Evolutionary conservation across 2,113 vertebrate genomes (phyloP), one percentile per base, ranked within the genome.

Genomic region (Boulengeromyrus knoepffleri): DNA sequence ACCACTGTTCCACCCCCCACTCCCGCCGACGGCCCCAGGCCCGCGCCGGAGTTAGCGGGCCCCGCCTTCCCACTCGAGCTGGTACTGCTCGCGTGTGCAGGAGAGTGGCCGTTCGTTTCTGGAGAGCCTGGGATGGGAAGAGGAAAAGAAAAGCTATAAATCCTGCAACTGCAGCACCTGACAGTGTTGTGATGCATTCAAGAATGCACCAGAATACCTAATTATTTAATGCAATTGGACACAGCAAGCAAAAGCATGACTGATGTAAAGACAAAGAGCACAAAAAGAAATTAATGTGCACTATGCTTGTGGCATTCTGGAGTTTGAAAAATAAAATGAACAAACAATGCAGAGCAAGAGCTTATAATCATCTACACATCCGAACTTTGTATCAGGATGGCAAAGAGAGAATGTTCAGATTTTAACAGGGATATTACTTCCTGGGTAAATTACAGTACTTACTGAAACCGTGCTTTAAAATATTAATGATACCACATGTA

Each of bases 51-150:
- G 77, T 50, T 85, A 21, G 85, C 24, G 5, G 49, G 4, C 17
- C 49, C 19, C 0, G 93, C 92, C 66, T 97, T 97, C 52, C 96
- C 95, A 0, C 95, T 96, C 93, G 96, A 95, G 0, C 92, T 89
- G 0, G 92, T 93, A 0, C 92, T 9, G 5, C 88, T n/a, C 3
- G 42, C 95, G 2, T 96, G 93, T 0, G 95, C 0, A 3, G 95
- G 91, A 4, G 95, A 91, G 7, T 96, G 94, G 88, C 96, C 95
- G 0, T 91, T 95, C 87, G 95, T 58, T 0, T 97, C 96, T 0
- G 95, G 94, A 49, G 96, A 93, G 24, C 96, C 96, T 96, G 62
- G 12, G 36, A 46, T 1, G 47, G 24, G 15, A 2, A 27, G 87
- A 77, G 86, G 46, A 39, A 52, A 45, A 80, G 17, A 21, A 36